These are phyloP conservation scores for Platysteira castanea DNA, from an alignment of 2,113 vertebrate genomes.

Conservation along the genomic window DNA sequence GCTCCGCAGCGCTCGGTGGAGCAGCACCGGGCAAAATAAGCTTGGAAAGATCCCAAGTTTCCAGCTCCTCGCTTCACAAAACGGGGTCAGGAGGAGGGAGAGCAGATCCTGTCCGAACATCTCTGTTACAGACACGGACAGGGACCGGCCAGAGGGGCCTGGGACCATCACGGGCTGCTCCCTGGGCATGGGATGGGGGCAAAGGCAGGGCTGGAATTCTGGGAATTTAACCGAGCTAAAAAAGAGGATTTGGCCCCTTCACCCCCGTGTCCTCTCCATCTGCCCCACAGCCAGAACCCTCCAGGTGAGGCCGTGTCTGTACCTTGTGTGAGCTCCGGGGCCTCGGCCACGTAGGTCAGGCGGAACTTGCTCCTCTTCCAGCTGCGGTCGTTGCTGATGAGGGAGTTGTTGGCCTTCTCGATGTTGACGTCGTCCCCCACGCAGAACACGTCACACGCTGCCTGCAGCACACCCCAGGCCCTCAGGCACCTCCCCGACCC, in stretches of 20 bases:
- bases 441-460: slow-evolving; percentile 97
- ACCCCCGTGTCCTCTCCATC: fast-evolving
- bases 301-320: fast-evolving
- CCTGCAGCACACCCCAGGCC: slow-evolving; percentile 69
- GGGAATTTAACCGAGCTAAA: not conserved
- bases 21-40: not conserved
- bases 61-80: not conserved
- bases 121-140: not conserved
- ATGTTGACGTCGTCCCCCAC: slow-evolving; percentile 97
- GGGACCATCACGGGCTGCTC: not conserved
- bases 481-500: not conserved
- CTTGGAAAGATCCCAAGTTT: not conserved
- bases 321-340: slow-evolving; percentile 90
- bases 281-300: not conserved
- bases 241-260: not conserved
- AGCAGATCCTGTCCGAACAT: not conserved
- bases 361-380: slow-evolving; percentile 99
- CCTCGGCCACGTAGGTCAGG: slow-evolving; percentile 86
- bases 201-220: not conserved
- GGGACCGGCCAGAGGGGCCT: not conserved
- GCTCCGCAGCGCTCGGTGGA: not conserved
- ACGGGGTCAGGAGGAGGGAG: not conserved
- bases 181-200: too few species aligned
- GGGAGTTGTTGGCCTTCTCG: slow-evolving; percentile 93
- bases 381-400: slow-evolving; percentile 96